Evolutionary conservation across 2,888 invertebrate genomes (phyloP).

Genomic region (Caenorhabditis zanzibari): DNA sequence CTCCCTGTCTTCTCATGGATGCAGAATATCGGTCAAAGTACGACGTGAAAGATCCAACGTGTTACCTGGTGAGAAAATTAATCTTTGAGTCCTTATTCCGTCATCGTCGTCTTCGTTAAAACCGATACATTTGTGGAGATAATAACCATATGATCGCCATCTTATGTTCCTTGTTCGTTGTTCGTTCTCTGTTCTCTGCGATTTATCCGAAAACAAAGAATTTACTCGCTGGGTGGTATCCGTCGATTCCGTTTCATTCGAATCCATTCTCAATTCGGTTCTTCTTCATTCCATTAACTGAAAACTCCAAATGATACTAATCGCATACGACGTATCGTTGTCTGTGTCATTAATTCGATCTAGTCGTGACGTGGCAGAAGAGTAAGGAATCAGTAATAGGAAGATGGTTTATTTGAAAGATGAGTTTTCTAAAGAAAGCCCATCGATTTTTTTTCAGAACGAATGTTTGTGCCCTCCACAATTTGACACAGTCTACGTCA

Average conservation of each 20-base stretch:
- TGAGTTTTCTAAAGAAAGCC: too few species aligned
- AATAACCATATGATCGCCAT: neutral
- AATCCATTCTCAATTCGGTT: slow-evolving; percentile 9
- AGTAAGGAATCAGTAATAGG: neutral
- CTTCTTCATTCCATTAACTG: neutral
- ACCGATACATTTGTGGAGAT: neutral
- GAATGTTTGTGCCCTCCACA: slow-evolving; percentile 81
- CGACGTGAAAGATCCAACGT: slow-evolving; percentile 73
- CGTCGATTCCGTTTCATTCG: slow-evolving; percentile 20
- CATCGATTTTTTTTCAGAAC: too few species aligned
- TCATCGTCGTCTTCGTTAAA: neutral
- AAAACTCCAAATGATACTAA: slow-evolving; percentile 56
- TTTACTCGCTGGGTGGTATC: slow-evolving; percentile 32
- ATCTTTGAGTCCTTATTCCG: neutral
- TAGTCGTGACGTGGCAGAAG: slow-evolving; percentile 39
- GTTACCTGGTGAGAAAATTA: slow-evolving; percentile 68
- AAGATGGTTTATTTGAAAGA: neutral
- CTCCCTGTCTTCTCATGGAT: slow-evolving; percentile 76
- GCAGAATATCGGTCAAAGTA: slow-evolving; percentile 73
- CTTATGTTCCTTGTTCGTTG: slow-evolving; percentile 19
- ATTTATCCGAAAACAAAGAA: slow-evolving; percentile 2
- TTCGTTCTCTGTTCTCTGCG: slow-evolving; percentile 21
- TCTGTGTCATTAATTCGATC: slow-evolving; percentile 56
- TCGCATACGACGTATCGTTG: slow-evolving; percentile 33
- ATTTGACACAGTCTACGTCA: slow-evolving; percentile 74